These are phyloP conservation scores for Tinea pellionella DNA, from an alignment of 2,888 invertebrate genomes.

Conservation along the genomic window DNA sequence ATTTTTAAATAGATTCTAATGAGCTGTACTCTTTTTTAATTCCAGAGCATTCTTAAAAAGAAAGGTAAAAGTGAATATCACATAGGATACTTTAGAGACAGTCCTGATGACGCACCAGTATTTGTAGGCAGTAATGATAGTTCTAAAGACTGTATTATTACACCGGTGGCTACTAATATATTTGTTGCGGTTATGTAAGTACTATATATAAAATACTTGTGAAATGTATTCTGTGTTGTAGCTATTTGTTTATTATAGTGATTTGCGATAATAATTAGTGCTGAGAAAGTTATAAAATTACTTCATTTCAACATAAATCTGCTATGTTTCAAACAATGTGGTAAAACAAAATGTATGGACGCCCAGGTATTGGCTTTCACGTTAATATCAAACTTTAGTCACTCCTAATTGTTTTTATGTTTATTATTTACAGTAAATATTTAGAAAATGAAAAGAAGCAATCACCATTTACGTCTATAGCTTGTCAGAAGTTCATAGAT, in stretches of 20 bases:
- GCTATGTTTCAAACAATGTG: no score
- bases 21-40: conserved; percentile 21
- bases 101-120: conserved; percentile 77
- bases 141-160: conserved; percentile 75
- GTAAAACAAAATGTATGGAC: no score
- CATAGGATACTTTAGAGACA: conserved; percentile 91
- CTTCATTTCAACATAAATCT: no score
- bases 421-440: conserved; percentile 43
- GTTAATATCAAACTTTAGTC: no score
- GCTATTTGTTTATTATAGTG: no score
- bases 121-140: conserved; percentile 84
- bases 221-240: no score
- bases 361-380: no score
- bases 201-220: conserved; percentile 13
- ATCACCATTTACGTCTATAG: conserved; percentile 74
- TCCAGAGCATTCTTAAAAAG: conserved; percentile 76
- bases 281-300: no score
- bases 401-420: no score
- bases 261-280: no score
- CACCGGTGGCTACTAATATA: conserved; percentile 80
- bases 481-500: conserved; percentile 70
- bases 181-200: conserved; percentile 83
- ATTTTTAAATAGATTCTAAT: no score
- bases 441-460: conserved; percentile 66
- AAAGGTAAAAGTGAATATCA: conserved; percentile 80